Evolutionary conservation across 2,888 invertebrate genomes (phyloP).

Genomic region (Drosophila ustulata): DNA sequence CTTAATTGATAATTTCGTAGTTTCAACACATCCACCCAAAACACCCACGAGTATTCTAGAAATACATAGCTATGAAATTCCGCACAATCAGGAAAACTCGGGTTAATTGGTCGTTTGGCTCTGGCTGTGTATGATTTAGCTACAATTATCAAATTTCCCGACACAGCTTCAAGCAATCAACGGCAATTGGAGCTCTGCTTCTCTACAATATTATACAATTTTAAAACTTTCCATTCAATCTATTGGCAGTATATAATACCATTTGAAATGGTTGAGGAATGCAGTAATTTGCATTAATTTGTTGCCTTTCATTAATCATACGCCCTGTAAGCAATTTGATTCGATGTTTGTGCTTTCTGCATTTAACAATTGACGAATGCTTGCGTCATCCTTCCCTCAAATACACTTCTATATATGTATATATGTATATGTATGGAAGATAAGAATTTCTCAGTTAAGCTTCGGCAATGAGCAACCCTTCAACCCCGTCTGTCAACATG

Average conservation of each 20-base stretch:
- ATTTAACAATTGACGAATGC: constrained; percentile 55
- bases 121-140: constrained; percentile 31
- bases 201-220: too few species aligned
- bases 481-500: constrained; percentile 19
- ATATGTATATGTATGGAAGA: background rate
- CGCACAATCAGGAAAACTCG: constrained; percentile 21
- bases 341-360: constrained; percentile 36
- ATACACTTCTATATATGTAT: background rate
- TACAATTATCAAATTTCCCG: constrained; percentile 20
- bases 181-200: background rate
- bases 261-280: constrained; percentile 11
- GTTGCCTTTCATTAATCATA: constrained; percentile 53
- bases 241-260: background rate
- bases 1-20: constrained; percentile 76
- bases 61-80: constrained; percentile 8
- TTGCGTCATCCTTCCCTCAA: constrained; percentile 49
- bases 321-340: constrained; percentile 49
- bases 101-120: constrained; percentile 39
- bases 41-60: constrained; percentile 6
- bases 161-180: background rate
- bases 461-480: background rate
- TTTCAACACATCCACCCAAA: constrained; percentile 42
- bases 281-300: constrained; percentile 48
- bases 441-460: constrained; percentile 38
- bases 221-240: too few species aligned